phyloP scores from a whole-genome alignment of 2,797 vertebrate genomes.

The Diglossa cyanea region DNA sequence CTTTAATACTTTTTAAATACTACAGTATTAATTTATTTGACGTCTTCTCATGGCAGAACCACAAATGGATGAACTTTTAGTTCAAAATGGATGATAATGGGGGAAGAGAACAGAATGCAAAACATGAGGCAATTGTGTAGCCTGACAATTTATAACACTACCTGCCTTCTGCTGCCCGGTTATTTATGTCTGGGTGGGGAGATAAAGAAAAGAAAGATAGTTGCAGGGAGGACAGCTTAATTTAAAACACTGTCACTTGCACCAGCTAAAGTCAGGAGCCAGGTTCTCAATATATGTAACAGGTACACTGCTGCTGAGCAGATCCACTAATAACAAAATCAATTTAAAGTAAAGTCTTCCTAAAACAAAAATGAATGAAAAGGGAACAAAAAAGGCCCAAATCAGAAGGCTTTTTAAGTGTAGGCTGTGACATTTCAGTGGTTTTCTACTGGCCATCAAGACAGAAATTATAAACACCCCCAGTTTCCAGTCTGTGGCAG shows the following conservation, averaged over 20 bases:
- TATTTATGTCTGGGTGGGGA: slow-evolving; percentile 64
- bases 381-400: not conserved
- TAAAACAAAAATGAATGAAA: slow-evolving; percentile 34
- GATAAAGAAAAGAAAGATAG: slow-evolving; percentile 60
- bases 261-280: slow-evolving; percentile 30
- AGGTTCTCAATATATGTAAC: slow-evolving; percentile 44
- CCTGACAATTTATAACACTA: slow-evolving; percentile 64
- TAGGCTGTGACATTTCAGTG: not conserved
- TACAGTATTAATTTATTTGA: not conserved
- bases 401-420: not conserved
- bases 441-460: not conserved
- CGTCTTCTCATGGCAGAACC: not conserved
- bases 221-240: slow-evolving; percentile 50
- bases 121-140: slow-evolving; percentile 59
- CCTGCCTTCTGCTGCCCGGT: slow-evolving; percentile 50
- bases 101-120: slow-evolving; percentile 52
- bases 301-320: slow-evolving; percentile 1
- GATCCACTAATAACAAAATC: slow-evolving; percentile 43
- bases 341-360: slow-evolving; percentile 15
- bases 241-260: slow-evolving; percentile 60
- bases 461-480: not conserved
- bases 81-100: slow-evolving; percentile 57
- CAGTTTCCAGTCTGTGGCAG: not conserved
- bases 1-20: slow-evolving; percentile 43
- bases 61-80: slow-evolving; percentile 47